Conservation (phyloP, 2,888 invertebrate genomes). For the Napeogenes inachia region DNA sequence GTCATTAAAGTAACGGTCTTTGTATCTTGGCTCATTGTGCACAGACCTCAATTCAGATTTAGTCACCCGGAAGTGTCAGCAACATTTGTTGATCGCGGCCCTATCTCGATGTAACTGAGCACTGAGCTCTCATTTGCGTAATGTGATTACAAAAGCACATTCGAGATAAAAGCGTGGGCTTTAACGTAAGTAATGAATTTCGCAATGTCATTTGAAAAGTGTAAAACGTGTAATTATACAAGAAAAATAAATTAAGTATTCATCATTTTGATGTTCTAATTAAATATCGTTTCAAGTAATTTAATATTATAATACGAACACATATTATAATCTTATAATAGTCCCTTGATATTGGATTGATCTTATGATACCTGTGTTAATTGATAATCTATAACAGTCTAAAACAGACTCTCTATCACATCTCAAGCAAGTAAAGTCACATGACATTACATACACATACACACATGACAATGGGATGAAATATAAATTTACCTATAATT, state of each 20-base stretch:
- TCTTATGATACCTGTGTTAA: no score
- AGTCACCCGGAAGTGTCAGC: slow-evolving; percentile 57
- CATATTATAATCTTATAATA: no score
- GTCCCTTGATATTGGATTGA: no score
- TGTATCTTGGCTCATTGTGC: slow-evolving; percentile 11
- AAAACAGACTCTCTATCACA: no score
- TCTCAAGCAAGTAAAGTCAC: no score
- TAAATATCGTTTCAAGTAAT: no score
- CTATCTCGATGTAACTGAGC: slow-evolving; percentile 67
- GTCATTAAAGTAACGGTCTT: background rate
- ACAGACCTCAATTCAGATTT: slow-evolving; percentile 50
- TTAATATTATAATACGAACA: no score
- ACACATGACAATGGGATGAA: no score
- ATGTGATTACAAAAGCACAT: slow-evolving; percentile 77
- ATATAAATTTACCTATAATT: no score
- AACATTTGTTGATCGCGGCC: slow-evolving; percentile 70
- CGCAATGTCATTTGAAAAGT: slow-evolving; percentile 54
- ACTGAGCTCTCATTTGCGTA: slow-evolving; percentile 73
- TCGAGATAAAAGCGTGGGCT: slow-evolving; percentile 68
- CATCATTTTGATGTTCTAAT: no score
- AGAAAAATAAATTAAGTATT: slow-evolving; percentile 26
- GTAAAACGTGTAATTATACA: slow-evolving; percentile 57
- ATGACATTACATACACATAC: no score
- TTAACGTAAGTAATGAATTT: slow-evolving; percentile 74
- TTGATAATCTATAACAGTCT: no score